Base-by-base conservation (phyloP, 2,113 vertebrate genomes). In the Chelonoidis abingdonii region DNA sequence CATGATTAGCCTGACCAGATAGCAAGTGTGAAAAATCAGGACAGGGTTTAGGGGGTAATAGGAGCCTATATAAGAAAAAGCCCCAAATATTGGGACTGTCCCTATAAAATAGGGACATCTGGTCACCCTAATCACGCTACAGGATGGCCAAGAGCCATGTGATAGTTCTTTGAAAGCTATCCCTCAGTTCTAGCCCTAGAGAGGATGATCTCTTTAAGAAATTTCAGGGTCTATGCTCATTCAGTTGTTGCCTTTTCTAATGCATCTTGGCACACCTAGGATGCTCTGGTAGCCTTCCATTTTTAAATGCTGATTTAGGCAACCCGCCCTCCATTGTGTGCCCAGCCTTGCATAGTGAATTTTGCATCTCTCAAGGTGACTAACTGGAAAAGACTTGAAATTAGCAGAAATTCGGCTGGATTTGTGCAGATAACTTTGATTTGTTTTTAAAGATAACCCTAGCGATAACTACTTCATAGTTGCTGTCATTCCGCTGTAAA, bases 141-240 rank as follows among this genome's bases (percentile, higher is more conserved):
- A 93, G 44, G 91, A 12, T 79, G 49, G n/a, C 90, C 95, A 38
- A 90, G 90, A 96, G 62, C 89, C 84, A 16, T 92, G 53, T 84
- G 6, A 78, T 95, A 49, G 11, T 94, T 80, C 62, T 72, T 53
- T 21, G 65, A 47, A 80, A 41, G 38, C 49, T 52, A 72, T 50
- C 29, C 65, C 56, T n/a, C 62, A 92, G 76, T 38, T 29, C 50
- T 29, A 29, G 76, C 24, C 54, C 14, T 25, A 47, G 41, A 47
- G 75, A 76, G 24, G 38, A 44, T 19, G 16, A 17, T 69, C 65
- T 35, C 16, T n/a, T 69, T 69, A 21, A 76, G 75, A 76, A 9
- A 3, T 85, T 56, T 14, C 4, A 22, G 52, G 65, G 21, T 24
- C 44, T 38, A 78, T 10, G 2, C 88, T 85, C 76, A n/a, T 4